Evolutionary conservation across 1,140 invertebrate genomes (phyloP).

Genomic region (Cotesia chilonis): DNA sequence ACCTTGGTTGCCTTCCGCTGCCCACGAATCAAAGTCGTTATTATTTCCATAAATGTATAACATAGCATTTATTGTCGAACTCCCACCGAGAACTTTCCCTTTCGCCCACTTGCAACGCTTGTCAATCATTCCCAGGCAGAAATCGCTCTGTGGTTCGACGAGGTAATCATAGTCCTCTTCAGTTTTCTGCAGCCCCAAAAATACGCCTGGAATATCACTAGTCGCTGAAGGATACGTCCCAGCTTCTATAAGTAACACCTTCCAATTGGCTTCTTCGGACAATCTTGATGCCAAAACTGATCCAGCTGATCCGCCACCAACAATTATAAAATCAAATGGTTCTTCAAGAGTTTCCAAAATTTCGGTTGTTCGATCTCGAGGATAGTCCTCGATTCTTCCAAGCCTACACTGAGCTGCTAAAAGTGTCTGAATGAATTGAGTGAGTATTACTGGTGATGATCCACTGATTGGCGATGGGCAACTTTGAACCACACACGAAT

Average conservation of each 20-base stretch:
- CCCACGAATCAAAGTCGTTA: constrained; percentile 75
- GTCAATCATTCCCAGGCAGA: constrained; percentile 66
- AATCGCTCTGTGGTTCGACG: constrained; percentile 68
- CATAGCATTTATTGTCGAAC: constrained; percentile 85
- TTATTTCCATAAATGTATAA: constrained; percentile 78
- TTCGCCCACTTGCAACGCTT: constrained; percentile 73
- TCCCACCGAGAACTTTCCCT: constrained; percentile 80
- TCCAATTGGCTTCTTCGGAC: constrained; percentile 65
- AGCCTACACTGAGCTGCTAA: constrained; percentile 67
- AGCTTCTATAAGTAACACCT: constrained; percentile 70
- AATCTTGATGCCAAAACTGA: constrained; percentile 71
- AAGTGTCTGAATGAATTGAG: constrained; percentile 64
- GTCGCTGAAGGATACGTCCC: constrained; percentile 60
- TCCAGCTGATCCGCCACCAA: constrained; percentile 73
- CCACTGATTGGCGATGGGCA: constrained; percentile 44
- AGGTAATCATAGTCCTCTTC: constrained; percentile 73
- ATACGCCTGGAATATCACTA: constrained; percentile 67
- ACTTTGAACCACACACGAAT: constrained; percentile 47
- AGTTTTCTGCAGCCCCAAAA: constrained; percentile 63
- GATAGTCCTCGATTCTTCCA: constrained; percentile 47
- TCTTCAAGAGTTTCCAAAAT: constrained; percentile 53
- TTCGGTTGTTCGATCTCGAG: constrained; percentile 65
- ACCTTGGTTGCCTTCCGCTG: constrained; percentile 66
- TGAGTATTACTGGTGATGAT: constrained; percentile 44
- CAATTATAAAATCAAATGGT: constrained; percentile 69